phyloP scores from a whole-genome alignment of 2,113 vertebrate genomes.

The Accipiter virgatus region DNA sequence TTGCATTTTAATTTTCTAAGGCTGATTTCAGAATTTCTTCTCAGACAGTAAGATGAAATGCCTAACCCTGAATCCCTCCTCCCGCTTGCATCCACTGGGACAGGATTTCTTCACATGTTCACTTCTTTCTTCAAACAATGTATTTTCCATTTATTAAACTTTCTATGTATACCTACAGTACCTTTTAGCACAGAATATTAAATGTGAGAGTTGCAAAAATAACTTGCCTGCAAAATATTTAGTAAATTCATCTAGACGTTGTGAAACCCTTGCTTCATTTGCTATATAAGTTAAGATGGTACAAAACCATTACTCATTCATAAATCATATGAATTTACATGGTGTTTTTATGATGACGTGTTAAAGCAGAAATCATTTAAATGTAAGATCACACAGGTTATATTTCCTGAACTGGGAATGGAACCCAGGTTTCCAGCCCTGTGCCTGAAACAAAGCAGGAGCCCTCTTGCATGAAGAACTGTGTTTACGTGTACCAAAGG shows the following conservation, averaged over 20 bases:
- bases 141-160: background rate
- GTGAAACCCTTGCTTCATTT: background rate
- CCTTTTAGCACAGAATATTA: background rate
- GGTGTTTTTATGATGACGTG: background rate
- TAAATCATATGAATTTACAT: background rate
- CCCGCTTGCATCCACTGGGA: background rate
- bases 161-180: accelerated
- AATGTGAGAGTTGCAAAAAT: background rate
- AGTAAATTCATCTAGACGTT: background rate
- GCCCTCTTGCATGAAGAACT: background rate
- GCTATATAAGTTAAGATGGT: background rate
- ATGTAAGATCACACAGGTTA: background rate
- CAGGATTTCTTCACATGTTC: background rate
- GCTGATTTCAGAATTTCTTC: background rate
- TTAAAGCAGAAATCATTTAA: background rate
- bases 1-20: background rate
- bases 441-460: background rate
- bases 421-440: background rate
- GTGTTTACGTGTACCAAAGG: background rate
- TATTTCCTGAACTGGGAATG: background rate
- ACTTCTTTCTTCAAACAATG: background rate
- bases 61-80: background rate
- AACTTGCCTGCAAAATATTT: background rate
- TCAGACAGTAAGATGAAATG: background rate
- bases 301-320: no score